Evolutionary conservation across 2,113 vertebrate genomes (phyloP).

Genomic region (Etheostoma spectabile): DNA sequence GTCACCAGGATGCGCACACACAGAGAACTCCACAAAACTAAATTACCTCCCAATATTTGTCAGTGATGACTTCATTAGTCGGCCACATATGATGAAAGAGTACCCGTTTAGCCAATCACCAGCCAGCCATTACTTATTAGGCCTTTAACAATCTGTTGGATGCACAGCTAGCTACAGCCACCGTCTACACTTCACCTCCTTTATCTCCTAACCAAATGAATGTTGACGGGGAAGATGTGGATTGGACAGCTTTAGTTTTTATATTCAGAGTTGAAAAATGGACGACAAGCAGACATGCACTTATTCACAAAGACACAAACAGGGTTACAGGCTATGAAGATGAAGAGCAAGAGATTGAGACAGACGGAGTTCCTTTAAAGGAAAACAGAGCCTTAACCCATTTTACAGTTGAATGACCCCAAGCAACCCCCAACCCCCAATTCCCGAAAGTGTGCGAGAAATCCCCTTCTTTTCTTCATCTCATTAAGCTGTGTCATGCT

Average conservation of each 20-base stretch:
- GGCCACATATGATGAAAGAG: conserved; percentile 55
- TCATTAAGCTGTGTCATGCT: conserved; percentile 68
- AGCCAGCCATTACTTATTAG: conserved; percentile 54
- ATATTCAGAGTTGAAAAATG: not conserved
- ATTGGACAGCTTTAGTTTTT: not conserved
- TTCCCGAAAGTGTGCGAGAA: conserved; percentile 52
- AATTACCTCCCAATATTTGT: conserved; percentile 50
- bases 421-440: conserved; percentile 59
- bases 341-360: conserved; percentile 17
- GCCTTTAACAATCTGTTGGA: conserved; percentile 51
- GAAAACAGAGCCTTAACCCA: conserved; percentile 65
- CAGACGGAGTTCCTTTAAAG: conserved; percentile 47
- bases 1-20: not conserved
- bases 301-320: conserved; percentile 31
- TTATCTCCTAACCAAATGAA: conserved; percentile 3
- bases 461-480: conserved; percentile 54
- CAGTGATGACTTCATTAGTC: conserved; percentile 55
- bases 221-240: not conserved
- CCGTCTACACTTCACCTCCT: conserved; percentile 30
- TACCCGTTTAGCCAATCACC: conserved; percentile 39
- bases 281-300: conserved; percentile 4
- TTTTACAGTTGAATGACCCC: conserved; percentile 71
- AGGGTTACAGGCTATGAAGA: conserved; percentile 17
- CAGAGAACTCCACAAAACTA: conserved; percentile 21
- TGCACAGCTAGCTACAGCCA: conserved; percentile 16